These are phyloP conservation scores for Apamea crenata DNA, from an alignment of 2,888 invertebrate genomes.

Conservation along the genomic window DNA sequence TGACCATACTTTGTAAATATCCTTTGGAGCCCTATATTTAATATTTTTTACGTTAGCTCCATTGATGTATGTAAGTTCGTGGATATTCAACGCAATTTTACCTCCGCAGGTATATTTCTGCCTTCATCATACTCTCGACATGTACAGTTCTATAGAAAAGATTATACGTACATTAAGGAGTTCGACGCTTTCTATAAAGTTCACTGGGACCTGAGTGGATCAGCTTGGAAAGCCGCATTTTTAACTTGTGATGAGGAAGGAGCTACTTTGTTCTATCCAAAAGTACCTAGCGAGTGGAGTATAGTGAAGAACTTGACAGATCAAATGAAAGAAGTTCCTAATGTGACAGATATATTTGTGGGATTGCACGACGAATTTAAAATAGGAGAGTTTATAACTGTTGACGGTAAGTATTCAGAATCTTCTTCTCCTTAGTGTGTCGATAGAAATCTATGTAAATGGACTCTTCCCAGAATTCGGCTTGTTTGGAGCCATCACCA, in stretches of 20 bases:
- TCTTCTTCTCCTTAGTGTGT: no score
- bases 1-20: neutral
- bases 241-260: slow-evolving; percentile 73
- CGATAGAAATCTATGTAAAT: no score
- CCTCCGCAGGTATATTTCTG: slow-evolving; percentile 57
- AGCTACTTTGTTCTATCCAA: slow-evolving; percentile 73
- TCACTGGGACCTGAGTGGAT: slow-evolving; percentile 66
- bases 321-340: slow-evolving; percentile 49
- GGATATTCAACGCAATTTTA: neutral
- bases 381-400: slow-evolving; percentile 73
- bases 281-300: slow-evolving; percentile 68
- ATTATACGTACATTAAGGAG: slow-evolving; percentile 71
- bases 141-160: slow-evolving; percentile 71
- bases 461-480: no score
- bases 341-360: slow-evolving; percentile 70
- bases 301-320: slow-evolving; percentile 66
- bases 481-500: no score
- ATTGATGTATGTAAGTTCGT: neutral
- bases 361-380: slow-evolving; percentile 73
- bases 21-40: neutral
- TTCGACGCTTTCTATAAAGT: slow-evolving; percentile 76
- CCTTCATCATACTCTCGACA: slow-evolving; percentile 51
- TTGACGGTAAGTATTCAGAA: slow-evolving; percentile 71
- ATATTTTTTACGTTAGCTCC: neutral
- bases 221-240: slow-evolving; percentile 69